Conservation (phyloP, 2,797 vertebrate species). For the Pseudotriccus pelzelni region DNA sequence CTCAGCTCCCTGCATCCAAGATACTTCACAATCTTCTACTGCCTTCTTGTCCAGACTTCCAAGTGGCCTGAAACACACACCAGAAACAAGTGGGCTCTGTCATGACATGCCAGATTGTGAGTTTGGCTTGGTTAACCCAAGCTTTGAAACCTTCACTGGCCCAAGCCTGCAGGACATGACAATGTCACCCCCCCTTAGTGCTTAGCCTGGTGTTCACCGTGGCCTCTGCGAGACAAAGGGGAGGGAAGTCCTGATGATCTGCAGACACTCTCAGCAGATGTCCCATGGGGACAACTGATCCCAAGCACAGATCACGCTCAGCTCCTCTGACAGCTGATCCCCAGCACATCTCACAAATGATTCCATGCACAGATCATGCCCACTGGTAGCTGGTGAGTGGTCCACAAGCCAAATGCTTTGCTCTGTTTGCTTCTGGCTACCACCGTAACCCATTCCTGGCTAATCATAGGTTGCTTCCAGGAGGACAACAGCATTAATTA, state of each 20-base stretch:
- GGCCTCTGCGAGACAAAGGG: background rate
- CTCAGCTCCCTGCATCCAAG: background rate
- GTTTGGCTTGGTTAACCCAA: background rate
- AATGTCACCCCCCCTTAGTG: too few species aligned
- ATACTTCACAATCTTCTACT: background rate
- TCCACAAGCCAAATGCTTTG: background rate
- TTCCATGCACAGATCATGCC: background rate
- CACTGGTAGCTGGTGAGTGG: background rate
- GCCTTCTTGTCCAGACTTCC: background rate
- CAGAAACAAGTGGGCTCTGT: background rate
- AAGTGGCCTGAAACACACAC: background rate
- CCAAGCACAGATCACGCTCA: background rate
- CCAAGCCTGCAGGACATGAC: background rate
- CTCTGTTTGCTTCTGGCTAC: background rate
- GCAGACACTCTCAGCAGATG: background rate
- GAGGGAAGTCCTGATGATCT: background rate
- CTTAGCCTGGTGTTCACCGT: background rate
- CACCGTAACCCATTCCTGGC: background rate
- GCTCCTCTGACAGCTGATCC: background rate
- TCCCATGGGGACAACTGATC: background rate
- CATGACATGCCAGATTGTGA: fast-evolving
- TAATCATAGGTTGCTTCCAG: background rate
- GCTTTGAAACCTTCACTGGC: background rate
- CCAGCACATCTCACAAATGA: background rate
- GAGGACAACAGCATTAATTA: background rate